A percentile compares a stretch with the other conserved stretches of the same genome.
Conservation (phyloP, 2,888 invertebrate genomes). For the Galerucella nymphaeae region DNA sequence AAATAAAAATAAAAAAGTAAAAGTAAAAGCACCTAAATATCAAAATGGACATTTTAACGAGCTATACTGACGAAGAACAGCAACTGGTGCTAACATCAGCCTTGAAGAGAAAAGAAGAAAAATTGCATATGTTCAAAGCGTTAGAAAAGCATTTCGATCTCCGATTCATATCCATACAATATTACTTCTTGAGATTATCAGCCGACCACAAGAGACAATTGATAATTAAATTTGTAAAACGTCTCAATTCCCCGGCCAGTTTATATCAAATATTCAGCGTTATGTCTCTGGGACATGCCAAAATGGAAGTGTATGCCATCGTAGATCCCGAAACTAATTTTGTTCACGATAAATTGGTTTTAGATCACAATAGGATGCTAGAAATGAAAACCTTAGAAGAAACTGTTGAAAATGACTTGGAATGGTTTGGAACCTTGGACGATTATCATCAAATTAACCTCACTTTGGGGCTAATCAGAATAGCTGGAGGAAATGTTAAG, state of each 20-base stretch:
- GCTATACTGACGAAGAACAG: slow-evolving; percentile 33
- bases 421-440: slow-evolving; percentile 47
- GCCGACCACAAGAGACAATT: slow-evolving; percentile 26
- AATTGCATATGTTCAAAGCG: neutral
- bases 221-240: slow-evolving; percentile 26
- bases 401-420: slow-evolving; percentile 42
- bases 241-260: slow-evolving; percentile 17
- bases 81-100: slow-evolving; percentile 30
- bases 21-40: too few relatives aligned
- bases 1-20: neutral
- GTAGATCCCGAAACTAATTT: slow-evolving; percentile 39
- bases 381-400: slow-evolving; percentile 43
- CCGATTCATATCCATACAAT: slow-evolving; percentile 24
- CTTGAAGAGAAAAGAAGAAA: slow-evolving; percentile 30
- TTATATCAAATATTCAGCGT: slow-evolving; percentile 34
- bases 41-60: slow-evolving; percentile 25
- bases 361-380: slow-evolving; percentile 52
- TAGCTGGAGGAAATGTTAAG: slow-evolving; percentile 44
- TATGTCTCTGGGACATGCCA: slow-evolving; percentile 34
- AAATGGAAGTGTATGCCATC: slow-evolving; percentile 21
- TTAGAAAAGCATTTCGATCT: slow-evolving; percentile 25
- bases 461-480: slow-evolving; percentile 41
- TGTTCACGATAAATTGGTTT: slow-evolving; percentile 43
- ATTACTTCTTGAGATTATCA: slow-evolving; percentile 36
- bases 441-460: slow-evolving; percentile 44